These are phyloP conservation scores for Steatocranus sp. DNA, from an alignment of 2,797 vertebrate species.

Conservation along the genomic window DNA sequence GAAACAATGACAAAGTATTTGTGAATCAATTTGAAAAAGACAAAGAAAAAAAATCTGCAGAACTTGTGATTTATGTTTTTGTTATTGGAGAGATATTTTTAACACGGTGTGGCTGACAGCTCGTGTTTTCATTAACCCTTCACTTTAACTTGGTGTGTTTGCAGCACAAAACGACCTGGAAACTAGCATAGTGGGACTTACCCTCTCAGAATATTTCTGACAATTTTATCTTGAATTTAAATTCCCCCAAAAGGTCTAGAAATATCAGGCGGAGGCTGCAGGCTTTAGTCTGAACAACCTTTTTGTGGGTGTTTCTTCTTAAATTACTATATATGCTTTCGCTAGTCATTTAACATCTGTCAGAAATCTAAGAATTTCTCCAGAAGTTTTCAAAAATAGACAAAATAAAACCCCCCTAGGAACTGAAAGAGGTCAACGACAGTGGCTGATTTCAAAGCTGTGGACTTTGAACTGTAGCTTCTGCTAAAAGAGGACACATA, in stretches of 20 bases:
- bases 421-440: background rate
- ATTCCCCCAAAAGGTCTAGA: background rate
- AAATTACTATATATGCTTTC: background rate
- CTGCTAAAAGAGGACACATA: background rate
- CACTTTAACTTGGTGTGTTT: background rate
- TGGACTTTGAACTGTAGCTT: background rate
- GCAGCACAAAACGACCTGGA: background rate
- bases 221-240: background rate
- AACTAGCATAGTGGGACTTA: background rate
- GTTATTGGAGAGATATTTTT: background rate
- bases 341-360: background rate
- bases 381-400: background rate
- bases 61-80: background rate
- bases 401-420: background rate
- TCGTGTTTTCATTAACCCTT: fast-evolving
- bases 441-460: background rate
- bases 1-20: background rate
- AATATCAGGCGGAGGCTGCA: background rate
- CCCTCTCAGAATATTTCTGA: background rate
- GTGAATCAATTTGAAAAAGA: background rate
- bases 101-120: background rate
- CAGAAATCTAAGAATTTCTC: background rate
- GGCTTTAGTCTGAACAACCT: background rate
- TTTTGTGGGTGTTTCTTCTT: background rate
- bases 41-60: background rate